Evolutionary conservation across 2,888 invertebrate species (phyloP), one percentile per base, ranked within the genome.

Genomic region (Papilio elwesi): DNA sequence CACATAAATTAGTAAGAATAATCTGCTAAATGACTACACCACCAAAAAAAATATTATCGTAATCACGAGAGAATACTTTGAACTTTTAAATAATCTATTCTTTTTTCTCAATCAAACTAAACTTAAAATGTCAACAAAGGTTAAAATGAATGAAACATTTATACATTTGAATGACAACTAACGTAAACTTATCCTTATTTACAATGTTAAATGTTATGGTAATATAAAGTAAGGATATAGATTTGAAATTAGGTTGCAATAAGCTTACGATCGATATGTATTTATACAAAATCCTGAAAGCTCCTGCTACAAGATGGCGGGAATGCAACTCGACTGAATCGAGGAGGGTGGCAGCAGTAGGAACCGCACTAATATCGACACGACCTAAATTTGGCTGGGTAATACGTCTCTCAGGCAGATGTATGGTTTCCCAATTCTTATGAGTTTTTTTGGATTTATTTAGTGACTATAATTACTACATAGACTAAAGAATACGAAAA

Each of bases 291-390:
- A 90, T 89, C 89, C 91, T 91, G 88, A 89, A 92, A 91, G 90
- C 90, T 90, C 89, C 84, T 83, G 83, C 79, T 83, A 91, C 92
- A 93, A 92, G 90, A 93, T 93, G 93, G 93, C 93, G 92, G 89
- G 90, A 90, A 84, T 87, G 85, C 81, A 89, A 90, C 82, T 84
- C 88, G 79, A 73, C 87, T 76, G 70, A 90, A 83, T 87, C 51
- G 36, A 78, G 83, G 82, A 78, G 81, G 78, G 77, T 80, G 81
- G 85, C 84, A 85, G 75, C 80, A 79, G 72, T 79, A 83, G 83
- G 85, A 86, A 86, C 81, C 83, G 81, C 85, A 83, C 79, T 80
- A 79, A 76, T 78, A 82, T 79, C 79, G 75, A 83, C 78, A 83
- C 86, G 84, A 90, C 87, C 89, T 81, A 83, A 85, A 92, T 91